Evolutionary conservation across 2,797 vertebrate genomes (phyloP), one percentile per base, ranked within the genome.

Genomic region (Pristis pectinata): DNA sequence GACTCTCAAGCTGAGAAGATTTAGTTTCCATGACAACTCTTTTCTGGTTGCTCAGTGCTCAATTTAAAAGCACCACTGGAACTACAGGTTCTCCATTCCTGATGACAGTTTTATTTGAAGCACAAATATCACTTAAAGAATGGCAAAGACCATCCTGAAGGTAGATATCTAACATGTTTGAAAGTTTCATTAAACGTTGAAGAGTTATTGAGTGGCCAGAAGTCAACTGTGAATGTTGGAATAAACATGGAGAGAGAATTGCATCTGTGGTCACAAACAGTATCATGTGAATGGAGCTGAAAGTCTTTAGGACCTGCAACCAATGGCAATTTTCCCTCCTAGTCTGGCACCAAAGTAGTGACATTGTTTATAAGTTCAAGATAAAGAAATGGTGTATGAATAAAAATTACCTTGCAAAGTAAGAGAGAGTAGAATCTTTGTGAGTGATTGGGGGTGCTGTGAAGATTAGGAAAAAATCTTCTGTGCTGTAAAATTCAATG

Each of bases 11-110:
- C 92, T 49, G 92, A 22, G 22, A 67, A 30, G 37, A 74, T 74
- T 74, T 74, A 10, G 61, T 49, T 72, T 74, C 92, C 92, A 93
- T 93, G 92, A 41, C 27, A 93, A 93, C 92, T 74, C 13, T 27
- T 53, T 30, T 24, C 67, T 74, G 30, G 49, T 74, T 94, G 30
- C 53, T 94, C 70, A 94, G 27, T 76, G 67, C 27, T 94, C 10
- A 7, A 53, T 53, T 72, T 94, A 56, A 53, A 74, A 19, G 3
- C 49, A 70, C n/a, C 61, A 37, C 17, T 22, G n/a, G 15, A 89
- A 64, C 15, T 24, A 59, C 59, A 91, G 59, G 59, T 64, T 19
- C 17, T 67, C 34, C 87, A 64, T 91, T 91, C 11, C 34, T 56
- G 11, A 56, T 87, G 41, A 53, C 41, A 82, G 41, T 22, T 49